These are phyloP conservation scores for Fistularia commersonii DNA, from an alignment of 2,797 vertebrate species.

Conservation along the genomic window DNA sequence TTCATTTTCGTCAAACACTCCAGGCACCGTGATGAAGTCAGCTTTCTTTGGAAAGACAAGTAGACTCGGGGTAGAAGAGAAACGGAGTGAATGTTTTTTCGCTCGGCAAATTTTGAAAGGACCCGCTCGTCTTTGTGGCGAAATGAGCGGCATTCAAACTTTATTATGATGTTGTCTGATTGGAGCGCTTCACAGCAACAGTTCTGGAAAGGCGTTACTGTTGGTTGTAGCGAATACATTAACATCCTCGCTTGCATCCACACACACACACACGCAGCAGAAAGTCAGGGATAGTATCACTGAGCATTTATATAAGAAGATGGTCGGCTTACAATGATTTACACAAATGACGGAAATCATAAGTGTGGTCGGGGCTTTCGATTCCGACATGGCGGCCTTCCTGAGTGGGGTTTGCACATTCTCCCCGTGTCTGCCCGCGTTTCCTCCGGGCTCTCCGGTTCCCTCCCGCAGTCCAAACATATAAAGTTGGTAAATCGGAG, in stretches of 20 bases:
- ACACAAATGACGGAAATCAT: too few relatives aligned
- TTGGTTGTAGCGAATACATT: slow-evolving; percentile 28
- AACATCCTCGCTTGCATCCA: not conserved
- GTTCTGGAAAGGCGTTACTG: slow-evolving; percentile 33
- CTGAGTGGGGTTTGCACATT: too few relatives aligned
- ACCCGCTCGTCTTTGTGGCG: slow-evolving; percentile 47
- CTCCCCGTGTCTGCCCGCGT: too few relatives aligned
- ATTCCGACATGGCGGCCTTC: too few relatives aligned
- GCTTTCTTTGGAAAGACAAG: slow-evolving; percentile 63
- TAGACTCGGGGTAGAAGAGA: slow-evolving; percentile 38
- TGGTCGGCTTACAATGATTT: too few relatives aligned
- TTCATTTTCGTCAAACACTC: slow-evolving; percentile 69
- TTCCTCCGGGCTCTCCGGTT: too few relatives aligned
- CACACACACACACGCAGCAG: not conserved
- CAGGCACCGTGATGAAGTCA: slow-evolving; percentile 65
- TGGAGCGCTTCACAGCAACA: slow-evolving; percentile 27
- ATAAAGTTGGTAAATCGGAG: too few relatives aligned
- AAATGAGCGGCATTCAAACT: slow-evolving; percentile 63
- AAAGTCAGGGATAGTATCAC: not conserved
- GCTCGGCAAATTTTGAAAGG: slow-evolving; percentile 54
- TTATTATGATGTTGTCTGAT: slow-evolving; percentile 61
- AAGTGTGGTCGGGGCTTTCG: too few relatives aligned
- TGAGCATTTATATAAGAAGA: not conserved
- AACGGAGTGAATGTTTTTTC: slow-evolving; percentile 44
- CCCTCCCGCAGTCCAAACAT: too few relatives aligned